Percentiles rank a stretch among this genome's conserved stretches.
These are phyloP conservation scores for Yponomeuta cagnagella DNA, from an alignment of 2,888 invertebrate genomes.

Conservation along the genomic window DNA sequence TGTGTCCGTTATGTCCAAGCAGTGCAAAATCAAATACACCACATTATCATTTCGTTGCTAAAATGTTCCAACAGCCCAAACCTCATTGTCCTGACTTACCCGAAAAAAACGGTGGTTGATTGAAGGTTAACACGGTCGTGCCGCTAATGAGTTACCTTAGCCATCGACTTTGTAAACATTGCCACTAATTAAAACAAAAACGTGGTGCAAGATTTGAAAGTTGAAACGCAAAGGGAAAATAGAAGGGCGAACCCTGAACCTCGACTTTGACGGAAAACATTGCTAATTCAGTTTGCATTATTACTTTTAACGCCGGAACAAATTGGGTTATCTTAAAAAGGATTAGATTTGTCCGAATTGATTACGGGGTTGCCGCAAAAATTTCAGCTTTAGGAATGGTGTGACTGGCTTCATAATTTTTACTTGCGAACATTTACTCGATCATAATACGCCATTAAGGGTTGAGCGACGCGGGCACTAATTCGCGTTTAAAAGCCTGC, in stretches of 20 bases:
- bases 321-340: conserved; percentile 22
- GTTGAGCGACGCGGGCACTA: conserved; percentile 64
- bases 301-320: conserved; percentile 12
- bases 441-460: conserved; percentile 71
- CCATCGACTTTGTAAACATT: background rate
- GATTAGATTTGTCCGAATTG: conserved; percentile 22
- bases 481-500: conserved; percentile 74
- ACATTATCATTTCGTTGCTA: conserved; percentile 7
- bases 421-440: conserved; percentile 55
- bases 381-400: conserved; percentile 12
- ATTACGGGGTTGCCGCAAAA: conserved; percentile 18
- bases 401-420: conserved; percentile 51
- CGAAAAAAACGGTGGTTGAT: background rate
- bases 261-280: conserved; percentile 10
- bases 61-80: background rate
- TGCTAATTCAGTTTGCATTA: conserved; percentile 10
- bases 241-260: background rate
- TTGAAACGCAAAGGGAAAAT: background rate
- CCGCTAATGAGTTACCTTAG: background rate
- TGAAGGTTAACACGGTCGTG: background rate
- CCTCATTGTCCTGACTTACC: background rate
- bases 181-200: background rate
- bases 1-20: conserved; percentile 12
- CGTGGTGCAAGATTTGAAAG: background rate
- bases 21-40: background rate